phyloP scores from a whole-genome alignment of 2,888 invertebrate species.

The Orthosia cruda region DNA sequence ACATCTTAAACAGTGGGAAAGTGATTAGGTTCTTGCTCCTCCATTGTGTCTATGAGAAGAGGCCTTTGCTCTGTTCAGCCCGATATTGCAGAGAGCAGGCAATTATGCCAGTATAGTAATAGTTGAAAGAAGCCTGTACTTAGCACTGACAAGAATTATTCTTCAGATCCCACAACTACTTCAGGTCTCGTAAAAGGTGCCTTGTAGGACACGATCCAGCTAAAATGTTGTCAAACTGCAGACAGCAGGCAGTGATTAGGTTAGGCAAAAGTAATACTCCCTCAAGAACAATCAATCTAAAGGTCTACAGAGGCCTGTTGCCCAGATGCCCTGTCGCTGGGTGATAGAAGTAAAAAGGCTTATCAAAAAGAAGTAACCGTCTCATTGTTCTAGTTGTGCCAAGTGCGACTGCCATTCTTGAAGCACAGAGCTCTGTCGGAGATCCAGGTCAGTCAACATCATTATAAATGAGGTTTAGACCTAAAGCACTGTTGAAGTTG shows the following conservation, averaged over 20 bases:
- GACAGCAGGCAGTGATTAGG: too few species aligned
- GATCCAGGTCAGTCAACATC: slow-evolving; percentile 51
- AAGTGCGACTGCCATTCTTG: slow-evolving; percentile 55
- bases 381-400: slow-evolving; percentile 62
- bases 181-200: neutral
- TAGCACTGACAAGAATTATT: too few species aligned
- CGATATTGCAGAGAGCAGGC: too few species aligned
- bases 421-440: slow-evolving; percentile 52
- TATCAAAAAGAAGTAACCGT: slow-evolving; percentile 52
- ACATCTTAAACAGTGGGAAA: too few species aligned
- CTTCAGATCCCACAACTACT: too few species aligned
- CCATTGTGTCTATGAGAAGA: too few species aligned
- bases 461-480: slow-evolving; percentile 21
- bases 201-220: accelerated
- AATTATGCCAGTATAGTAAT: too few species aligned
- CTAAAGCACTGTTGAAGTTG: slow-evolving; percentile 20
- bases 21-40: too few species aligned
- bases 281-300: neutral
- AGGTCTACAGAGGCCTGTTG: neutral
- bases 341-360: slow-evolving; percentile 2
- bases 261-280: neutral
- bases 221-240: neutral
- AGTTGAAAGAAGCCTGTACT: too few species aligned
- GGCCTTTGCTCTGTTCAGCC: too few species aligned
- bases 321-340: neutral